Evolutionary conservation across 2,113 vertebrate genomes (phyloP), one percentile per base, ranked within the genome.

Genomic region (Cervus canadensis): DNA sequence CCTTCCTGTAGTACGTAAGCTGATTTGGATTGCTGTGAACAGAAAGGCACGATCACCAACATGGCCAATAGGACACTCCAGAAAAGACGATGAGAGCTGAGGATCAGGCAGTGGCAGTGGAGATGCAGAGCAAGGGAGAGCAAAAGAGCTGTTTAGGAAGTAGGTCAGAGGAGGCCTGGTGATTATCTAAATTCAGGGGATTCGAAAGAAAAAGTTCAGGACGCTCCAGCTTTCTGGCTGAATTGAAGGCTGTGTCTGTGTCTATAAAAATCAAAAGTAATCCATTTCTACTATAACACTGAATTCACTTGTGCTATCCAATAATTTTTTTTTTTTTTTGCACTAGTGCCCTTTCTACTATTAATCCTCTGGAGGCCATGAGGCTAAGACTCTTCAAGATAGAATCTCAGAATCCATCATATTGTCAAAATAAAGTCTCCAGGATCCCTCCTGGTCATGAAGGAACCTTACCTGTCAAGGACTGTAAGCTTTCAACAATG

Each of bases 161-260:
- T 48, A 60, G 28, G 85, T 74, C 48, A 92, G 48, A 90, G 17
- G 14, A 94, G 57, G 40, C 21, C 83, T 88, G 60, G 16, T 95
- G 84, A 74, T 83, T 91, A 87, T 92, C 89, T 97, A 95, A 97
- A 89, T 64, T 95, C 74, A 92, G 17, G 16, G 11, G 52, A 94
- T 96, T 92, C 62, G 54, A 82, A 94, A 84, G 62, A 76, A 78
- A 62, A 93, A 88, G 54, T n/a, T 96, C 13, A 86, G 21, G 28
- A 82, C 57, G 89, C 6, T 60, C 62, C 89, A 94, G 76, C 50
- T 97, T 93, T 97, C 89, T 94, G 64, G 21, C 33, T 95, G 50
- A 89, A 91, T n/a, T 94, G 25, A 97, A 93, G 45, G 91, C 71
- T 91, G 30, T 25, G 2, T 87, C 71, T 67, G 2, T 84, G 78